Conservation (phyloP, 2,888 invertebrate species). For the Nezara viridula region DNA sequence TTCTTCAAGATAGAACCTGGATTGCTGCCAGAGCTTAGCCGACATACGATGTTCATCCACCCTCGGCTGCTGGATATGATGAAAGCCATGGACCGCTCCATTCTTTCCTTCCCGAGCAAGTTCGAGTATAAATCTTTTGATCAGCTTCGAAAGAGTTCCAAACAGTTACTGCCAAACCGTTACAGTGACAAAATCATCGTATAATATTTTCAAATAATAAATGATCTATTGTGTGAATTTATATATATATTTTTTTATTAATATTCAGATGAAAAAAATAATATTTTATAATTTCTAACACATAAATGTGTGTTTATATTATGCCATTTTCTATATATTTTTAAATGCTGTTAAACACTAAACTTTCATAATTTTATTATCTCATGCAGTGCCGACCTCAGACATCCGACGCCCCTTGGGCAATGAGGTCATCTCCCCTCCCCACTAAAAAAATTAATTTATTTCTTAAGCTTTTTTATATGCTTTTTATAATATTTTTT, state of each 20-base stretch:
- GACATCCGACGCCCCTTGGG: no score
- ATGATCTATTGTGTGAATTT: neutral
- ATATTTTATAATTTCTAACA: no score
- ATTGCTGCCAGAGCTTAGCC: neutral
- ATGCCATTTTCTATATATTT: no score
- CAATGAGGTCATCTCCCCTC: no score
- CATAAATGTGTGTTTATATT: no score
- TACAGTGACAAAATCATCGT: neutral
- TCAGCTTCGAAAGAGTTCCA: neutral
- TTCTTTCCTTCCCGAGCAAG: slow-evolving; percentile 49
- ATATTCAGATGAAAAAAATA: no score
- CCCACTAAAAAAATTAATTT: no score
- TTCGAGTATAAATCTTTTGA: slow-evolving; percentile 28
- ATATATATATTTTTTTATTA: neutral
- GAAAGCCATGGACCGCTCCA: slow-evolving; percentile 49
- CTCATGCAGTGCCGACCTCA: no score
- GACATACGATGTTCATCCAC: slow-evolving; percentile 41
- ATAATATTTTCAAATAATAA: neutral
- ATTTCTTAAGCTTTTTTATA: no score
- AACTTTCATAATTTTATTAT: no score
- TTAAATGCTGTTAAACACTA: no score
- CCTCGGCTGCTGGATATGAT: slow-evolving; percentile 35
- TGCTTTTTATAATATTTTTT: no score
- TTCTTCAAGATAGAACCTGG: slow-evolving; percentile 30
- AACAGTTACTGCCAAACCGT: neutral